phyloP scores from a whole-genome alignment of 2,888 invertebrate species.

The Idaea aversata region DNA sequence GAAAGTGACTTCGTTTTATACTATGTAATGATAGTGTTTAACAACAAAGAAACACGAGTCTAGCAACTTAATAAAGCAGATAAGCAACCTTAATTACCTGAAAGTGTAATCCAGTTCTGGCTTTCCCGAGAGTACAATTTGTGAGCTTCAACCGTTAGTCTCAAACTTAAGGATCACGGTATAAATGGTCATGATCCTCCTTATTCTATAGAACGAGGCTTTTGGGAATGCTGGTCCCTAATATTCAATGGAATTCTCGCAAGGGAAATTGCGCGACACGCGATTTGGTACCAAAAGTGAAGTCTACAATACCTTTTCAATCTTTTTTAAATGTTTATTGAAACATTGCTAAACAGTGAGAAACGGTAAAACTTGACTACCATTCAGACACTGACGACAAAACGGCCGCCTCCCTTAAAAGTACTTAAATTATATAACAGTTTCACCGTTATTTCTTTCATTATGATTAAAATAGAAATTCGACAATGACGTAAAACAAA shows the following conservation, averaged over 20 bases:
- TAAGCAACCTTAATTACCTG: conserved; percentile 2
- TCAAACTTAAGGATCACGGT: conserved; percentile 40
- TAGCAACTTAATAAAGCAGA: not conserved
- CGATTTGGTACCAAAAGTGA: not conserved
- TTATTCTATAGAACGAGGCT: conserved; percentile 25
- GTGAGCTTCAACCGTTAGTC: conserved; percentile 37
- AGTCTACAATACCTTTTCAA: not conserved
- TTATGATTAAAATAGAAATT: too few species aligned
- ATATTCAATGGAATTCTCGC: not conserved
- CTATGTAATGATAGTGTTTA: not conserved
- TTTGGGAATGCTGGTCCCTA: conserved; percentile 25
- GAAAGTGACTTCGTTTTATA: too few species aligned
- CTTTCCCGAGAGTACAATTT: conserved; percentile 42
- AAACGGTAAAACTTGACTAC: too few species aligned
- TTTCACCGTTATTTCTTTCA: too few species aligned
- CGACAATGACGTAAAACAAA: too few species aligned
- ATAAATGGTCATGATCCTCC: conserved; percentile 37
- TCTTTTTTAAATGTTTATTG: not conserved
- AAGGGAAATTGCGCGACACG: not conserved
- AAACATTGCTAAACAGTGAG: not conserved
- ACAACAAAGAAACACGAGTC: conserved; percentile 2
- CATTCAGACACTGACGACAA: too few species aligned
- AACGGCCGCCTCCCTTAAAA: too few species aligned
- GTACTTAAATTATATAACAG: too few species aligned
- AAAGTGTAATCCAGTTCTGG: conserved; percentile 26